Conservation (phyloP, 2,888 invertebrate species). For the Erebia epiphron region DNA sequence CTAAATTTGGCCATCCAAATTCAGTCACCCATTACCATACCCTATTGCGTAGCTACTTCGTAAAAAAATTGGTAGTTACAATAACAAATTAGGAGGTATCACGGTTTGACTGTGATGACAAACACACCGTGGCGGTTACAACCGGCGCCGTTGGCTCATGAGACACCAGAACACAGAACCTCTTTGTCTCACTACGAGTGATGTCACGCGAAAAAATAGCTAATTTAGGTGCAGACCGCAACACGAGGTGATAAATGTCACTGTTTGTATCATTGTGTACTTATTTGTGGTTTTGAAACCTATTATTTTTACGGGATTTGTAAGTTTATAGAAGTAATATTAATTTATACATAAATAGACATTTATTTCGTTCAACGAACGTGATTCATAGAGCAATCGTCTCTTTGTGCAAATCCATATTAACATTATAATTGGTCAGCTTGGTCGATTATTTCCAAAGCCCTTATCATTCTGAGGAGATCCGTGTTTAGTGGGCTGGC, state of each 20-base stretch:
- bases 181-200: slow-evolving; percentile 32
- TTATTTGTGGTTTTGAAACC: slow-evolving; percentile 10
- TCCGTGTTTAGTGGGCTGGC: no score
- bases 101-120: slow-evolving; percentile 3
- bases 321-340: neutral
- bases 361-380: no score
- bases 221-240: slow-evolving; percentile 22
- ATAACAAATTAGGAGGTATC: neutral
- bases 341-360: no score
- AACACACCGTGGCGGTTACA: slow-evolving; percentile 19
- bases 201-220: slow-evolving; percentile 37
- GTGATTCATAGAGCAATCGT: no score
- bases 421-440: no score
- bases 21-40: no score
- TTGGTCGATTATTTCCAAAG: no score
- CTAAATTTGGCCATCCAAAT: no score
- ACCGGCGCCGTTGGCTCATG: neutral
- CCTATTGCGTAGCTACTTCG: neutral
- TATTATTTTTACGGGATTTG: neutral
- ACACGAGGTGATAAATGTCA: slow-evolving; percentile 24
- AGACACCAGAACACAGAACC: slow-evolving; percentile 21
- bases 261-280: neutral
- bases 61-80: neutral
- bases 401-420: no score
- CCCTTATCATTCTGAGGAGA: no score